These are phyloP conservation scores for Phyllotis vaccarum DNA, from an alignment of 2,797 vertebrate species.

Conservation along the genomic window DNA sequence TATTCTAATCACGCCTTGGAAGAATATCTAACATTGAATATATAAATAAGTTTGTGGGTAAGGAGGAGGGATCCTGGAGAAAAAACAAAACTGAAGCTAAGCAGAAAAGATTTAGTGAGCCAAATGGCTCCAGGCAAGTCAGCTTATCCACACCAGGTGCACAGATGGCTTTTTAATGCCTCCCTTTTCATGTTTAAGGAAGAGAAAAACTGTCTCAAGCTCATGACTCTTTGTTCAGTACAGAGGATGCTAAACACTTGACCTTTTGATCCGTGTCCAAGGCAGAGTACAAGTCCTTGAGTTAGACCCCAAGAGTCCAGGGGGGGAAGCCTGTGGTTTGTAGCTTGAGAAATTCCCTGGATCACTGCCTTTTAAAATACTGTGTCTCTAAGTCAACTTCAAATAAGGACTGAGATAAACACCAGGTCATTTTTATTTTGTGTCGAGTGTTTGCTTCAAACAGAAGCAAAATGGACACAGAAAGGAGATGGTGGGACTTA, in stretches of 20 bases:
- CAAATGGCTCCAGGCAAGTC: neutral
- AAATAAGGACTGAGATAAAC: neutral
- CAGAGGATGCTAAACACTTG: constrained; percentile 44
- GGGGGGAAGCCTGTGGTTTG: constrained; percentile 28
- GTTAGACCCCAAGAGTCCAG: constrained; percentile 24
- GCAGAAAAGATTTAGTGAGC: constrained; percentile 30
- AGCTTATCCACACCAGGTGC: neutral
- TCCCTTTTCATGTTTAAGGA: neutral
- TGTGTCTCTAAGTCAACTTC: neutral
- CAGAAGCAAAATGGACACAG: constrained; percentile 23
- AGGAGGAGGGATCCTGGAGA: constrained; percentile 30
- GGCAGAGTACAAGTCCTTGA: constrained; percentile 33
- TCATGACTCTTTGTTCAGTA: neutral
- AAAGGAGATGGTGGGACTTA: neutral
- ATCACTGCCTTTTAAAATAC: constrained; percentile 17
- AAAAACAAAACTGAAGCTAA: constrained; percentile 41
- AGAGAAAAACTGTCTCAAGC: neutral
- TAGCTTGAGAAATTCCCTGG: constrained; percentile 41
- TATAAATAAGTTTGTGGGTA: neutral
- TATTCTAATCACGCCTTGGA: neutral
- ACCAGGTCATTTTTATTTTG: constrained; percentile 2
- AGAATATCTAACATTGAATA: neutral
- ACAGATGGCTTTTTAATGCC: neutral
- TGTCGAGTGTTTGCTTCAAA: constrained; percentile 25
- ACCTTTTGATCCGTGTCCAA: constrained; percentile 57